phyloP scores from a whole-genome alignment of 1,140 invertebrate genomes.

The Drosophila sproati region DNA sequence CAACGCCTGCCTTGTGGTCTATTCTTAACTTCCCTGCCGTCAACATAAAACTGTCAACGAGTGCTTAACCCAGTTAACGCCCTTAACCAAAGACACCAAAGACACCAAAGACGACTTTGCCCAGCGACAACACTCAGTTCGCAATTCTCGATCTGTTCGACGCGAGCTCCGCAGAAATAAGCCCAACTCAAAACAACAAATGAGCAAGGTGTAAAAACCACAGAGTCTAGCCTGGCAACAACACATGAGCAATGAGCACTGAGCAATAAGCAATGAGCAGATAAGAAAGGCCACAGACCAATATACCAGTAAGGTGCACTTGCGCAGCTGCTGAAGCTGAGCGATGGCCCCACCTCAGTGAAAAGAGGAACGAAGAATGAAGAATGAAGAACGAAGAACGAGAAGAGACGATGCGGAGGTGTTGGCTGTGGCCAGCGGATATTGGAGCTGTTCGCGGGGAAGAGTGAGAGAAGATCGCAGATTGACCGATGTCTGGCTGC shows the following conservation, averaged over 20 bases:
- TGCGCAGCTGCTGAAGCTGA: conserved; percentile 44
- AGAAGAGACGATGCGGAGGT: conserved; percentile 60
- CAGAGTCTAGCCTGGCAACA: conserved; percentile 26
- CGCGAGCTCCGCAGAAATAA: conserved; percentile 37
- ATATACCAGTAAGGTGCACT: conserved; percentile 46
- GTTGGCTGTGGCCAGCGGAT: conserved; percentile 71
- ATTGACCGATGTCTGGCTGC: conserved; percentile 71
- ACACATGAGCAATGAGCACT: conserved; percentile 26
- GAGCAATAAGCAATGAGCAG: conserved; percentile 14
- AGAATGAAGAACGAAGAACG: conserved; percentile 4
- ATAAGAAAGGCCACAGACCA: conserved; percentile 55
- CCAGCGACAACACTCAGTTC: not conserved
- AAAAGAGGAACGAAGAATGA: conserved; percentile 11
- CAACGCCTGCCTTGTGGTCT: conserved; percentile 53
- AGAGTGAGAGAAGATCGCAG: conserved; percentile 25
- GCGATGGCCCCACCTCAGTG: conserved; percentile 65
- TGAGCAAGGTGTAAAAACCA: conserved; percentile 74
- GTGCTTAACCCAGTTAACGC: conserved; percentile 80
- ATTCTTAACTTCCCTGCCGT: conserved; percentile 40
- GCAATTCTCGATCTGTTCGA: conserved; percentile 54
- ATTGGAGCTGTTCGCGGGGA: conserved; percentile 41
- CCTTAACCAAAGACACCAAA: conserved; percentile 59
- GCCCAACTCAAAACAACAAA: conserved; percentile 44
- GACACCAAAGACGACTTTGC: not conserved
- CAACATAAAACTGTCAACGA: conserved; percentile 78